Evolutionary conservation across 2,888 invertebrate genomes (phyloP).

Genomic region (Pyrrhosoma nymphula): DNA sequence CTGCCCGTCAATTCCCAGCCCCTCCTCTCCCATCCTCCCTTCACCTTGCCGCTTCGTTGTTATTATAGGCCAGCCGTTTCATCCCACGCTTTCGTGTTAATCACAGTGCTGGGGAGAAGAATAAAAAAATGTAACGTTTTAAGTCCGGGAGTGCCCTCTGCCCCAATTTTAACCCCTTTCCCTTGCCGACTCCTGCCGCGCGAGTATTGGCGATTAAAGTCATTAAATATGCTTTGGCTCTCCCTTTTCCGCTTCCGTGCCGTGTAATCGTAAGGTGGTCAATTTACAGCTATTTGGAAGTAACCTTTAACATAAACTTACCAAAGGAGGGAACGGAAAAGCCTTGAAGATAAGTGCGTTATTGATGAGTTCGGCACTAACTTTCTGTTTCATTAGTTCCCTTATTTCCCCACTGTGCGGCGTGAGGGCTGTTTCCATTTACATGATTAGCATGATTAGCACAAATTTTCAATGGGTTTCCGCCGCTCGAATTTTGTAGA

Average conservation of each 20-base stretch:
- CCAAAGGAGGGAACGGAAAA: not conserved
- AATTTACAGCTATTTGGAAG: not conserved
- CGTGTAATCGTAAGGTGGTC: not conserved
- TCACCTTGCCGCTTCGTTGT: not conserved
- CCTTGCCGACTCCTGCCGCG: not conserved
- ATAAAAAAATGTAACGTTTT: not conserved
- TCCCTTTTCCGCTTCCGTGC: not conserved
- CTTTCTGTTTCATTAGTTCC: not conserved
- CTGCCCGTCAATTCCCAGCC: not conserved
- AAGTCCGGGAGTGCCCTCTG: not conserved
- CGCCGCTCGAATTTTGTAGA: not conserved
- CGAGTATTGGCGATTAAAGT: not conserved
- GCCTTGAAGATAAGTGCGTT: not conserved
- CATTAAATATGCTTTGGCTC: not conserved
- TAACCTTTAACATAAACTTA: not conserved
- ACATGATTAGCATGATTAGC: not conserved
- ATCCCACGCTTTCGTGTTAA: not conserved
- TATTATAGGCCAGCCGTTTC: slow-evolving; percentile 8
- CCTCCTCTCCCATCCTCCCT: not conserved
- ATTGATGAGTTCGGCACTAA: not conserved
- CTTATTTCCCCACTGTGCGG: not conserved
- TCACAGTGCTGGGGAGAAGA: not conserved
- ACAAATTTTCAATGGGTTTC: not conserved
- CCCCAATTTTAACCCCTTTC: not conserved
- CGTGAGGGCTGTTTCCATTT: not conserved